phyloP scores from a whole-genome alignment of 2,113 vertebrate species.

The Nothocercus nigrocapillus region DNA sequence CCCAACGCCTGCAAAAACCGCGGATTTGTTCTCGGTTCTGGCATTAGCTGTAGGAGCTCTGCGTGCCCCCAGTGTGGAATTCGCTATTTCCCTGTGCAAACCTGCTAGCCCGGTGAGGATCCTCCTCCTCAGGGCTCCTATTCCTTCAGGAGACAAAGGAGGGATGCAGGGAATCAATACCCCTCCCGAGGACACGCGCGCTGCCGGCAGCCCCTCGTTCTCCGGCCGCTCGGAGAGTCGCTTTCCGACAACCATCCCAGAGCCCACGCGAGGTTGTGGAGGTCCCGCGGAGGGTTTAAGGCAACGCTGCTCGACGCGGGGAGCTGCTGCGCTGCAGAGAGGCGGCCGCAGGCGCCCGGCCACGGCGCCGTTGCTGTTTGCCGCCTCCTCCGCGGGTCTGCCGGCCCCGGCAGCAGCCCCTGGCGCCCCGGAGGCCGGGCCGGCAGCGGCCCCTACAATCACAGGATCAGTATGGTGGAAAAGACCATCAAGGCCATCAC shows the following conservation, averaged over 20 bases:
- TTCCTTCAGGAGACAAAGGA: not conserved
- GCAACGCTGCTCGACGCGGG: not conserved
- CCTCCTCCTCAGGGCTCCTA: not conserved
- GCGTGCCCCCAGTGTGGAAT: not conserved
- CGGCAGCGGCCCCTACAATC: too few relatives aligned
- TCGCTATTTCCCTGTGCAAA: fast-evolving
- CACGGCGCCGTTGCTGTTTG: fast-evolving
- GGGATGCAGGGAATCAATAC: not conserved
- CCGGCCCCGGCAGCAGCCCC: not conserved
- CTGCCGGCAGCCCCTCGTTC: not conserved
- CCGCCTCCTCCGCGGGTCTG: too few relatives aligned
- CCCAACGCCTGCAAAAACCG: not conserved
- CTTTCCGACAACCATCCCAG: not conserved
- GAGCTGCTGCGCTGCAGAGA: too few relatives aligned
- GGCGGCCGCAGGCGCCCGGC: too few relatives aligned
- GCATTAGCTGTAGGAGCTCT: not conserved
- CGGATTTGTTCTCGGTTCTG: not conserved
- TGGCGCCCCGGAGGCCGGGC: not conserved
- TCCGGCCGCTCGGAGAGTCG: not conserved
- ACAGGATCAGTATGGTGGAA: too few relatives aligned
- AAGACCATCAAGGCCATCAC: too few relatives aligned
- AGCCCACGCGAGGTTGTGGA: not conserved
- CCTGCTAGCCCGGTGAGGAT: not conserved
- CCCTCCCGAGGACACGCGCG: not conserved
- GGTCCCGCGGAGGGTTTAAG: not conserved